phyloP scores from a whole-genome alignment of 2,888 invertebrate genomes.

The Noctua comes region DNA sequence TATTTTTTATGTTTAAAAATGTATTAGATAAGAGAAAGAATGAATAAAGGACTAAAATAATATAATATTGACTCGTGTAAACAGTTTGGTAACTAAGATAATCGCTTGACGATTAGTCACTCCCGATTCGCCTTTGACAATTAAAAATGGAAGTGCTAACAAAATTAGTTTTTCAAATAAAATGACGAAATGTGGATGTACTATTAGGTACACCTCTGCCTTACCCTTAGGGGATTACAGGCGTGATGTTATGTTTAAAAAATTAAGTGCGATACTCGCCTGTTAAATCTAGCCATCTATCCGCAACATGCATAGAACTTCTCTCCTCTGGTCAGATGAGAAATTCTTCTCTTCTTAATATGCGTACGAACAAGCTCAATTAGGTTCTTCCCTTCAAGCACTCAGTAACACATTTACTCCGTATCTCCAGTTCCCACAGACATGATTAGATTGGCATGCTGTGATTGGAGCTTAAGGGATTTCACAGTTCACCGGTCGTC shows the following conservation, averaged over 20 bases:
- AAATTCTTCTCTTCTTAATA: background rate
- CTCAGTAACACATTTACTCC: background rate
- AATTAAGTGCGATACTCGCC: background rate
- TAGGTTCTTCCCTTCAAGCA: background rate
- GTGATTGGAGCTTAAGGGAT: conserved; percentile 32
- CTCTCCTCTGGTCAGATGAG: background rate
- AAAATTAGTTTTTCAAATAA: background rate
- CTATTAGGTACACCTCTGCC: no score
- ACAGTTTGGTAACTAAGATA: background rate
- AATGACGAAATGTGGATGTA: background rate
- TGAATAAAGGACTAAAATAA: no score
- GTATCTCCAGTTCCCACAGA: conserved; percentile 12
- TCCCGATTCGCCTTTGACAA: background rate
- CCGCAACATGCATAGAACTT: background rate
- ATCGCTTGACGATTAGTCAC: background rate
- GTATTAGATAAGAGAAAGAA: no score
- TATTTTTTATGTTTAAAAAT: no score
- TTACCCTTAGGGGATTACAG: no score
- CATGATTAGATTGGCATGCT: conserved; percentile 26
- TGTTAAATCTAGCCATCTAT: background rate
- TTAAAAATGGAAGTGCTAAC: background rate
- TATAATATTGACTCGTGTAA: background rate
- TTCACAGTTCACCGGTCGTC: conserved; percentile 14
- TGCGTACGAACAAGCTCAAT: background rate
- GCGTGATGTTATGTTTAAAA: no score